A percentile compares a stretch with the other conserved stretches of the same genome.
Evolutionary conservation across 2,888 invertebrate genomes (phyloP).

Genomic region (Hololepta plana): DNA sequence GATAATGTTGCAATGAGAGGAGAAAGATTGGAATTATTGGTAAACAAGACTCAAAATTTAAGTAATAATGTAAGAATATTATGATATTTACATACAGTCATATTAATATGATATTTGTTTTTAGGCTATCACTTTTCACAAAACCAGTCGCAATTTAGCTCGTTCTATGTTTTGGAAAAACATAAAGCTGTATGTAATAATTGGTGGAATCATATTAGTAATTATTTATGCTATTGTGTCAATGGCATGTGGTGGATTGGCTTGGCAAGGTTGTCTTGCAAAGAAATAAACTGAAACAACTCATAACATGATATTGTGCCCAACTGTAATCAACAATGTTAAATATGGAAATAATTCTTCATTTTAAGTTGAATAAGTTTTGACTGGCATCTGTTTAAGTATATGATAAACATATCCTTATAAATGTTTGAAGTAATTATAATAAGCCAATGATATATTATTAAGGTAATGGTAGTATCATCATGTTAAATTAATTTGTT

Average conservation of each 20-base stretch:
- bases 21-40: slow-evolving; percentile 75
- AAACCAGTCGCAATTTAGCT: slow-evolving; percentile 69
- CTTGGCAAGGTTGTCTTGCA: slow-evolving; percentile 51
- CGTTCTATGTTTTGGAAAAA: slow-evolving; percentile 88
- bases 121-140: slow-evolving; percentile 75
- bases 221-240: slow-evolving; percentile 72
- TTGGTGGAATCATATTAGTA: slow-evolving; percentile 42
- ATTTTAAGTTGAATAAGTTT: too few species aligned
- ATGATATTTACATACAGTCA: not conserved
- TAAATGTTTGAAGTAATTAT: too few species aligned
- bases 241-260: slow-evolving; percentile 71
- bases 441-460: too few species aligned
- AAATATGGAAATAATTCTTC: too few species aligned
- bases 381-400: too few species aligned
- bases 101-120: slow-evolving; percentile 18
- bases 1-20: slow-evolving; percentile 80
- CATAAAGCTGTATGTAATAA: slow-evolving; percentile 69
- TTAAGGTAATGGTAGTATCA: too few species aligned
- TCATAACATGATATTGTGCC: too few species aligned
- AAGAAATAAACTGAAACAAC: slow-evolving; percentile 15
- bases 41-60: slow-evolving; percentile 84
- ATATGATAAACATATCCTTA: too few species aligned
- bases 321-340: too few species aligned
- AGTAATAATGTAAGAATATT: slow-evolving; percentile 55
- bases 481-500: too few species aligned